Evolutionary conservation across 2,888 invertebrate genomes (phyloP), one percentile per base, ranked within the genome.

Genomic region (Heliconius ethilla): DNA sequence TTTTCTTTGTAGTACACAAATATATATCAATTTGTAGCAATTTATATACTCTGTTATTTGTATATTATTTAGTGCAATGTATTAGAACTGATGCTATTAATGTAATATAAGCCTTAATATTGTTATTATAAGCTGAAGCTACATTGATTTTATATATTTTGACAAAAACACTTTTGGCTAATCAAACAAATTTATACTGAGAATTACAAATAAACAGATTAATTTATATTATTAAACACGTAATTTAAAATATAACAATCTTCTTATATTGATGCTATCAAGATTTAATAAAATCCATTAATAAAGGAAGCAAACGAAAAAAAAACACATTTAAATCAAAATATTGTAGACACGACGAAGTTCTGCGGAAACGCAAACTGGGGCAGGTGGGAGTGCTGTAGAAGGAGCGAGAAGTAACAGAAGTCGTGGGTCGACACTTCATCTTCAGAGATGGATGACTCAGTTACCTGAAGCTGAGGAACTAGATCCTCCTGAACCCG

Each of bases 361-460:
- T 81, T 94, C 94, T 29, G 92, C 89, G 22, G 94, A 94, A 85
- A 94, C 94, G 0, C 94, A 93, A 76, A 93, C 93, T 3, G 92
- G 92, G 0, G 91, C 86, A 25, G 91, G 87, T 3, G 92, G 93
- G 0, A 93, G 92, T 84, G 89, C 88, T 2, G 89, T 89, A 7
- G 93, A 92, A 80, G 91, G 90, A 11, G 90, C 90, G 2, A 87
- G 92, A 70, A 95, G 95, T 83, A 89, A 88, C 0, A 95, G 95
- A 73, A 96, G 96, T 84, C 96, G 96, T 87, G 96, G 96, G 25
- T 97, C 96, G 77, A 97, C 97, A 1, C 89, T 97, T 73, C 97
- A 97, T 84, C 91, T 97, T 82, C 97, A 97, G 82, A 96, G 97
- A 85, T 97, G 97, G 97, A 97, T 97, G 96, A 97, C 96, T 79